phyloP scores from a whole-genome alignment of 2,797 vertebrate species.

The Nasua narica region DNA sequence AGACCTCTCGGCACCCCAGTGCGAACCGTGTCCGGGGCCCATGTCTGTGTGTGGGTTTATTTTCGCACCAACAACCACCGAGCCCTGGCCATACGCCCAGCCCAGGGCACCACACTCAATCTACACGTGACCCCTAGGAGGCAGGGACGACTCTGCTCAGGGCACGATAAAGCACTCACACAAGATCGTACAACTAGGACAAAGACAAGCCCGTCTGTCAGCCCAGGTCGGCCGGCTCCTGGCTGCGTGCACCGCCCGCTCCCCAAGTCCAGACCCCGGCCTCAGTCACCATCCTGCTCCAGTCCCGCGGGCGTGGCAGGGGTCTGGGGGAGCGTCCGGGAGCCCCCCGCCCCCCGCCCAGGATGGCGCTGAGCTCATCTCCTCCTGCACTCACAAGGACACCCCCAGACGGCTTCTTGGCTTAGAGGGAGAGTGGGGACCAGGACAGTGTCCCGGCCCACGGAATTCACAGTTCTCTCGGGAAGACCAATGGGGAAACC shows the following conservation, averaged over 20 bases:
- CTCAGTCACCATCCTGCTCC: neutral
- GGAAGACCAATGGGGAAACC: too few relatives aligned
- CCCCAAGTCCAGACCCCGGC: neutral
- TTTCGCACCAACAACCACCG: neutral
- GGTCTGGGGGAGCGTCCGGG: too few relatives aligned
- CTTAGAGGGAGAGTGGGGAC: neutral
- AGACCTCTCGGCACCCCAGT: neutral
- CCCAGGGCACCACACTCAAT: neutral
- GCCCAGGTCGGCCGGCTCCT: neutral
- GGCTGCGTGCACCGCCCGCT: rapidly evolving
- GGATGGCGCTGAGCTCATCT: too few relatives aligned
- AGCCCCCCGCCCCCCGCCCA: too few relatives aligned
- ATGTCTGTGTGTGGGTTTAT: neutral
- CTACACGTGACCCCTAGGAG: neutral
- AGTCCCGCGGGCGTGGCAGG: neutral
- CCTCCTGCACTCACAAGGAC: neutral
- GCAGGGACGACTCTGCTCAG: neutral
- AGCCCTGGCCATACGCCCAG: neutral
- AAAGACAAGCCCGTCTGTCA: neutral
- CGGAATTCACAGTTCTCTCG: neutral
- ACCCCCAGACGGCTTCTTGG: neutral
- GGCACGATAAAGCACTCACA: neutral
- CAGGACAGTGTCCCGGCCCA: neutral
- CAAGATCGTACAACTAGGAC: neutral
- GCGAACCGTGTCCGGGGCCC: neutral